These are phyloP conservation scores for Teleogryllus occipitalis DNA, from an alignment of 1,140 invertebrate species.

Conservation along the genomic window DNA sequence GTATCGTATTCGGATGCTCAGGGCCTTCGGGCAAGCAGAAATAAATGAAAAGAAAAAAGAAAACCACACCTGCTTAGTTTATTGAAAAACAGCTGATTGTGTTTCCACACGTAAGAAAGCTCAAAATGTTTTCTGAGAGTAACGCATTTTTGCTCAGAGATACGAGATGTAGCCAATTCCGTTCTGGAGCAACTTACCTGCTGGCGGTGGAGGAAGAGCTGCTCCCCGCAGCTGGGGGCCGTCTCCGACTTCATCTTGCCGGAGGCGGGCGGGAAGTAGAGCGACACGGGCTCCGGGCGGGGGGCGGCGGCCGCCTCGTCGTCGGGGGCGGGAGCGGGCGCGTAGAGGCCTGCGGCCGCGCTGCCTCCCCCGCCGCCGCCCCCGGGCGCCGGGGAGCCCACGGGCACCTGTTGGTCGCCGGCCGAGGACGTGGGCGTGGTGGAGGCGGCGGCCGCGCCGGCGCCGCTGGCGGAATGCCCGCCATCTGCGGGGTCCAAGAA, in stretches of 20 bases:
- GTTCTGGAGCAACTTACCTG: not conserved
- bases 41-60: too few relatives aligned
- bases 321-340: not conserved
- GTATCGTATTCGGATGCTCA: too few relatives aligned
- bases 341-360: not conserved
- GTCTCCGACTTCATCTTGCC: slow-evolving; percentile 17
- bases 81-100: too few relatives aligned
- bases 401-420: slow-evolving; percentile 22
- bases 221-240: not conserved
- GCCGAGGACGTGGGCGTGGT: not conserved
- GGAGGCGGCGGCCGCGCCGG: not conserved
- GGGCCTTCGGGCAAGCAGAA: too few relatives aligned
- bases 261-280: slow-evolving; percentile 16
- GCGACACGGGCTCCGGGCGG: slow-evolving; percentile 16
- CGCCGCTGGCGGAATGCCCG: too few relatives aligned
- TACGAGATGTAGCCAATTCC: too few relatives aligned
- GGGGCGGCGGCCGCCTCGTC: not conserved
- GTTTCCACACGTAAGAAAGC: too few relatives aligned
- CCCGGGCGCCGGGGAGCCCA: slow-evolving; percentile 16
- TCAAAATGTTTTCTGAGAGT: too few relatives aligned
- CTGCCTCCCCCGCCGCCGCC: slow-evolving; percentile 16
- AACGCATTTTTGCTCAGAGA: too few relatives aligned
- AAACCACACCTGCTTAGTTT: too few relatives aligned
- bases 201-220: slow-evolving; percentile 16
- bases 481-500: too few relatives aligned